Base-by-base conservation (phyloP, 2,797 vertebrate genomes). In the Darevskia mixta region DNA sequence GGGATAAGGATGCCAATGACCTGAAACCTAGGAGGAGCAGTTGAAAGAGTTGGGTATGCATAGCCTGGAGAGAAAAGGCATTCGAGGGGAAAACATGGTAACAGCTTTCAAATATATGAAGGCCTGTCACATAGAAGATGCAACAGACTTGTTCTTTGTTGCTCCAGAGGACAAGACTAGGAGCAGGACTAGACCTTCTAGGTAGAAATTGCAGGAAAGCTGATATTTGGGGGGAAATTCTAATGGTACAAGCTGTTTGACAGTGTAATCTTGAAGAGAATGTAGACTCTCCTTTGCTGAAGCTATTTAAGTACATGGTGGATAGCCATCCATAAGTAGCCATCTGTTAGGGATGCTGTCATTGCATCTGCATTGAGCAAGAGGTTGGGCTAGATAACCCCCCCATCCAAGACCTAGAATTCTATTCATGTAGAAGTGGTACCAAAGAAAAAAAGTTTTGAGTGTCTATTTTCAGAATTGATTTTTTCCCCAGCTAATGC, bases 401-500 rank as follows among this genome's bases (percentile, higher is more conserved):
- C 10, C 49, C 49, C 13, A 55, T 8, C 72, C 35, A 73, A 73
- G 32, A 20, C 35, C 61, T 64, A 23, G 61, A 23, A 64, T 64
- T 23, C 61, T 35, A 71, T 38, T 13, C 75, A n/a, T 55, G 17
- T 27, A 75, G 35, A 64, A 85, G 43, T n/a, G 9, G 32, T 5
- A 2, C 2, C 35, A 45, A 23, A 55, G 5, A 8, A 41, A 69
- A 38, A 29, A 6, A 58, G 17, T 27, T 32, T 11, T 32, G 45
- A 82, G 10, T 78, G 18, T 85, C 72, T 83, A 43, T 72, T 88
- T 79, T 61, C 32, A 81, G n/a, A 55, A 10, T 25, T 58, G 77
- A 66, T 27, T 3, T 38, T 49, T 35, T 64, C 35, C 35, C 17
- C 23, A 18, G 25, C 7, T 43, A 81, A 15, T 79, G 25, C 45